Evolutionary conservation across 2,888 invertebrate genomes (phyloP).

Genomic region (Sericinus montela): DNA sequence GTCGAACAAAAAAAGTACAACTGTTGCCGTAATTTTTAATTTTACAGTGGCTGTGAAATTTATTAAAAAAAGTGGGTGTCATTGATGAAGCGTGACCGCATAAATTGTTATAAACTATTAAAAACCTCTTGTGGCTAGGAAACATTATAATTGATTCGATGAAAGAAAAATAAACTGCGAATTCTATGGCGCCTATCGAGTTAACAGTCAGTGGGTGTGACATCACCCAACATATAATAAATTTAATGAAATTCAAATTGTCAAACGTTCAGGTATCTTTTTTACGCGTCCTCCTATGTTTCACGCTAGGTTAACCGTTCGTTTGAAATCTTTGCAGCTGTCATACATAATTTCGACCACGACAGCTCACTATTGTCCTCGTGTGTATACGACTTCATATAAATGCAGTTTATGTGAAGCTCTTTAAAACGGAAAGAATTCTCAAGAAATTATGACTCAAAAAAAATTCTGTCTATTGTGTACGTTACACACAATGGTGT

Average conservation of each 20-base stretch:
- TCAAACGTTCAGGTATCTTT: conserved; percentile 56
- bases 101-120: conserved; percentile 55
- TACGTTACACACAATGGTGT: conserved; percentile 56
- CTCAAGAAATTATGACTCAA: conserved; percentile 65
- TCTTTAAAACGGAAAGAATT: conserved; percentile 61
- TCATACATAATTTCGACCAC: conserved; percentile 57
- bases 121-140: conserved; percentile 53
- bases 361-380: conserved; percentile 62
- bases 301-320: conserved; percentile 59
- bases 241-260: conserved; percentile 63
- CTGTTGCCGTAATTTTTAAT: not conserved
- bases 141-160: conserved; percentile 52
- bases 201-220: conserved; percentile 59
- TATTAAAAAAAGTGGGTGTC: conserved; percentile 54
- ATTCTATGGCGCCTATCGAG: conserved; percentile 45
- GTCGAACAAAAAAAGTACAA: not conserved
- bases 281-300: conserved; percentile 61
- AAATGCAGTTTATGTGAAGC: conserved; percentile 75
- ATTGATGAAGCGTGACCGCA: conserved; percentile 60
- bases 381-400: conserved; percentile 72
- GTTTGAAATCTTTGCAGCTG: conserved; percentile 67
- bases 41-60: conserved; percentile 24
- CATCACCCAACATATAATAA: conserved; percentile 44
- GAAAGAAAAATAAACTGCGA: conserved; percentile 39
- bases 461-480: conserved; percentile 62